These are phyloP conservation scores for Leptocoma aspasia DNA, from an alignment of 2,113 vertebrate species.

Conservation along the genomic window DNA sequence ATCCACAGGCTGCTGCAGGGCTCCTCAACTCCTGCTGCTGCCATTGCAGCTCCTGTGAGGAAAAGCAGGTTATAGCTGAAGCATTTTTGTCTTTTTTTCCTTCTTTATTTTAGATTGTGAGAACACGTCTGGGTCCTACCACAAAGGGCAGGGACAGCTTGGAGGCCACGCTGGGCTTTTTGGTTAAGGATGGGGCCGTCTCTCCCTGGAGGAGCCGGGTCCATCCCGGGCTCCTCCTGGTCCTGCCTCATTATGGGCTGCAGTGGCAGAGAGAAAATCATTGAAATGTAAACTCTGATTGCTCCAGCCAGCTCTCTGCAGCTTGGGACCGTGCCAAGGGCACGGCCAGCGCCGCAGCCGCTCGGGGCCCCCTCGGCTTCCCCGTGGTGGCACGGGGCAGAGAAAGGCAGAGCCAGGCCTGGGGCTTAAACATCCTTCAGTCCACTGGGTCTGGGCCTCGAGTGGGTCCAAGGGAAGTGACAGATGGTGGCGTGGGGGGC, in stretches of 20 bases:
- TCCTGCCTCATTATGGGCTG: not conserved
- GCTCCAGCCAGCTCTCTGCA: not conserved
- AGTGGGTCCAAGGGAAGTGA: not conserved
- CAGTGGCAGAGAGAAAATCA: not conserved
- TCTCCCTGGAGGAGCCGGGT: not conserved
- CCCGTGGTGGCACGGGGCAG: accelerated
- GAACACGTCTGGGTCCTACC: not conserved
- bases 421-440: too few species aligned
- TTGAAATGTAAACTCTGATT: not conserved
- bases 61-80: not conserved
- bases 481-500: not conserved
- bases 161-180: not conserved
- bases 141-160: not conserved
- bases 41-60: not conserved
- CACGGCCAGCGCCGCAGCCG: not conserved
- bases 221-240: not conserved
- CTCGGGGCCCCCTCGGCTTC: not conserved
- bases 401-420: not conserved
- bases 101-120: not conserved
- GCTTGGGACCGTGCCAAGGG: not conserved
- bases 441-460: not conserved
- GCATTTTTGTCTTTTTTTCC: not conserved
- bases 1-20: not conserved
- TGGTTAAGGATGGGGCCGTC: not conserved
- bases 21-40: not conserved